A percentile compares a stretch with the other conserved stretches of the same genome.
Evolutionary conservation across 64 coral and sea anemone genomes (phyloP).

Genomic region (Dendronephthya gigantea): DNA sequence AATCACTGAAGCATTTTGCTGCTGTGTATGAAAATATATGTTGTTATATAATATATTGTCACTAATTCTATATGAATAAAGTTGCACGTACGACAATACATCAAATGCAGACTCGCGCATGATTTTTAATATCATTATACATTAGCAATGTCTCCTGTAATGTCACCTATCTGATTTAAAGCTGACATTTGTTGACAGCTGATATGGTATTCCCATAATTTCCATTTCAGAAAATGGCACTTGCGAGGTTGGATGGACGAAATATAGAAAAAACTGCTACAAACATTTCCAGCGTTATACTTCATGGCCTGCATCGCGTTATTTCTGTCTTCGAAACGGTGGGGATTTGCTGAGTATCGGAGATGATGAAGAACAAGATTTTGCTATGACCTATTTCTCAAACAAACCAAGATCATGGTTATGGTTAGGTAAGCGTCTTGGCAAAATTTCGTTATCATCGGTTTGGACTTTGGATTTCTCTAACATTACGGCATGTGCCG

Average conservation of each 20-base stretch:
- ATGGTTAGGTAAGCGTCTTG: constrained; percentile 54
- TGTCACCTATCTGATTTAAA: not conserved
- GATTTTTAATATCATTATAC: no score
- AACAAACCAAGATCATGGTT: not conserved
- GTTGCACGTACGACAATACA: no score
- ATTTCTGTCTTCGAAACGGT: constrained; percentile 39
- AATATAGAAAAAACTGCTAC: constrained; percentile 70
- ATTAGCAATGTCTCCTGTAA: no score
- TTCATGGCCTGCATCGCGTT: constrained; percentile 46
- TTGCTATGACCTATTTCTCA: constrained; percentile 44
- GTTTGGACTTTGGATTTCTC: no score
- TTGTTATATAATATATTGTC: no score
- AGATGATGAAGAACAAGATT: constrained; percentile 56
- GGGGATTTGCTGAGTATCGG: constrained; percentile 70
- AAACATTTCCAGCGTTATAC: constrained; percentile 18
- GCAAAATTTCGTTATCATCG: no score
- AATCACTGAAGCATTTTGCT: no score
- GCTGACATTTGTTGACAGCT: not conserved
- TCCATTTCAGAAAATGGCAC: constrained; percentile 47
- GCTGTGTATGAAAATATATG: no score
- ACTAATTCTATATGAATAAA: no score
- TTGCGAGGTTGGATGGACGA: constrained; percentile 60
- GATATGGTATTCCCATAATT: not conserved
- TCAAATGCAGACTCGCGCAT: no score
- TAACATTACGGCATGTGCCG: no score